Percentiles rank a stretch among this genome's conserved stretches.
Evolutionary conservation across 2,797 vertebrate species (phyloP).

Genomic region (Sciaenops ocellatus): DNA sequence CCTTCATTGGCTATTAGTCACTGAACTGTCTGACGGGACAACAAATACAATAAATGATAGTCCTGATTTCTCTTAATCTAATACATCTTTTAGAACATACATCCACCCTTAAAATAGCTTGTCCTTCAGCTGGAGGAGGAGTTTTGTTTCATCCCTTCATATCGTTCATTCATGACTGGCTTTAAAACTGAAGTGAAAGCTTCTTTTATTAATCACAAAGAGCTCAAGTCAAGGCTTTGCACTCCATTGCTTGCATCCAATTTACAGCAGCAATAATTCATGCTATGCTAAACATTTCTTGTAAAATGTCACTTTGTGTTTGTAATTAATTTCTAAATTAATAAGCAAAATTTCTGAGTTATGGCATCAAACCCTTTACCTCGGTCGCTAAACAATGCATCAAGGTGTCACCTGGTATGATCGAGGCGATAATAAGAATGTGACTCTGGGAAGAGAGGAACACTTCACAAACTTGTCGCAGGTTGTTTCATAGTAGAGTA

Average conservation of each 20-base stretch:
- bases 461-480: constrained; percentile 57
- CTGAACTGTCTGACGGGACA: constrained; percentile 72
- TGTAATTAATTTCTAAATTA: constrained; percentile 93
- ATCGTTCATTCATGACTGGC: constrained; percentile 81
- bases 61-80: constrained; percentile 74
- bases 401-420: constrained; percentile 77
- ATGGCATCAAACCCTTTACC: constrained; percentile 80
- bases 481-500: constrained; percentile 65
- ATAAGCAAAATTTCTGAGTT: constrained; percentile 88
- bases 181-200: constrained; percentile 82
- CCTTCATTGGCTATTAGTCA: constrained; percentile 72
- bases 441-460: constrained; percentile 65
- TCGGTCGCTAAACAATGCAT: constrained; percentile 85
- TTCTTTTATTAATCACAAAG: constrained; percentile 84
- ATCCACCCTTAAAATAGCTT: constrained; percentile 70
- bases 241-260: constrained; percentile 83
- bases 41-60: constrained; percentile 76
- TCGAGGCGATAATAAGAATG: constrained; percentile 79
- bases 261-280: constrained; percentile 87
- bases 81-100: constrained; percentile 68
- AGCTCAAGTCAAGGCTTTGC: constrained; percentile 83
- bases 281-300: constrained; percentile 91
- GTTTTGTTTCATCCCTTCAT: constrained; percentile 71
- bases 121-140: constrained; percentile 80
- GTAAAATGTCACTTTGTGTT: constrained; percentile 93